Evolutionary conservation across 2,888 invertebrate genomes (phyloP), one percentile per base, ranked within the genome.

Genomic region (Sarcophaga subvicina): DNA sequence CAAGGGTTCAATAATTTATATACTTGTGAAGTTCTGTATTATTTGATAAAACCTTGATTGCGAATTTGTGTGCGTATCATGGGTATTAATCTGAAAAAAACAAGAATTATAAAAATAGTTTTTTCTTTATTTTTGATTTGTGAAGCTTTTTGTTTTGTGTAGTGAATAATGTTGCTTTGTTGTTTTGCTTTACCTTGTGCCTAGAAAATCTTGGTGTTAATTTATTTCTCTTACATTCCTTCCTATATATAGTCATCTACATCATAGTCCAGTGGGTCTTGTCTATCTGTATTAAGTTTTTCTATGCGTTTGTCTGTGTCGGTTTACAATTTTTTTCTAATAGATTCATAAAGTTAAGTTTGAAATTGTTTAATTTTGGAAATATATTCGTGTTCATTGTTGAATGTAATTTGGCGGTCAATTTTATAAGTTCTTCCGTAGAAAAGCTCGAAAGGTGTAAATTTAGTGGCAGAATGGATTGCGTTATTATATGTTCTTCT

Each of bases 201-300:
- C 54, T 82, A 20, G 70, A 63, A 59, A 77, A 81, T 72, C 64
- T 76, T 59, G 76, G 76, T 49, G 69, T 76, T 45, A 83, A 22
- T 22, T 14, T 83, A 60, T 81, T 81, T 69, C 67, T 67, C 20
- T 54, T 75, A 67, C 75, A 69, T 75, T 81, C 45, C 69, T 75
- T 75, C 17, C 75, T 72, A 25, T 60, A 83, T 72, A n/a, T 63
- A 20, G 12, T 81, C 54, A 22, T 83, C n/a, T 63, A 37, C 63
- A n/a, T 49, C 49, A 6, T 54, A 63, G 10, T 67, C 47, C 12
- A 49, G 47, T 2, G 47, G 10, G 12, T 11, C 47, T 49, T 49
- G 8, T 49, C 12, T 49, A 11, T 49, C 12, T 8, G 47, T 12
- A 49, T 49, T 49, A 49, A 49, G 12, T 49, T 49, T 49, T 66